Evolutionary conservation across 2,113 vertebrate species (phyloP).

Genomic region (Sinocyclocheilus anophthalmus): DNA sequence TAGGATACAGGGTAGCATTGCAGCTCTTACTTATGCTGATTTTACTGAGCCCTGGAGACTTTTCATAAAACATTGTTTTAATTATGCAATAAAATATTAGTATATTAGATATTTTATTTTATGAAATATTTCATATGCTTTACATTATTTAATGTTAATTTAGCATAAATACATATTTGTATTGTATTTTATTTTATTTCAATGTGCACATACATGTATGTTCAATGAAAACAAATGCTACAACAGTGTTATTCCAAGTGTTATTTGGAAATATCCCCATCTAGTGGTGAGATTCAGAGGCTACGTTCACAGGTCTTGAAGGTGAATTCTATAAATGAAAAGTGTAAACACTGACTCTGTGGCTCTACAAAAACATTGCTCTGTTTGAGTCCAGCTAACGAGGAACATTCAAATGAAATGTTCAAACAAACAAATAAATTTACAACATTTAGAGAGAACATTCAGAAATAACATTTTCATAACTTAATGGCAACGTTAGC

Average conservation of each 20-base stretch:
- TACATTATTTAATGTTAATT: not conserved
- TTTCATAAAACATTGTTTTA: not conserved
- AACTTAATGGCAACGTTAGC: no score
- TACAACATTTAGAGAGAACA: no score
- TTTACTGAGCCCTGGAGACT: not conserved
- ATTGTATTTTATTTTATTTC: not conserved
- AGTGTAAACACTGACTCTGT: no score
- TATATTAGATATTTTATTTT: not conserved
- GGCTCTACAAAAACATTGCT: no score
- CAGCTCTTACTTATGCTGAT: not conserved
- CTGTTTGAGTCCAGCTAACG: no score
- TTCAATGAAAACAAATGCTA: not conserved
- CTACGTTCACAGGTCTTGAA: not conserved
- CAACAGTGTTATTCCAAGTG: not conserved
- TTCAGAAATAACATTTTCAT: no score
- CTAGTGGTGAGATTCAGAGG: not conserved
- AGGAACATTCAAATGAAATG: no score
- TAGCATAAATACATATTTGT: not conserved
- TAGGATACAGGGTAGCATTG: conserved; percentile 42
- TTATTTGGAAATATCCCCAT: conserved; percentile 5
- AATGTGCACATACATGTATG: not conserved
- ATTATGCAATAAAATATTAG: not conserved
- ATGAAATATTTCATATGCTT: not conserved
- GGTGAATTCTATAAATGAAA: not conserved
- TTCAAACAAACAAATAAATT: no score